Base-by-base conservation (phyloP, 2,888 invertebrate genomes). In the Agrochola circellaris region DNA sequence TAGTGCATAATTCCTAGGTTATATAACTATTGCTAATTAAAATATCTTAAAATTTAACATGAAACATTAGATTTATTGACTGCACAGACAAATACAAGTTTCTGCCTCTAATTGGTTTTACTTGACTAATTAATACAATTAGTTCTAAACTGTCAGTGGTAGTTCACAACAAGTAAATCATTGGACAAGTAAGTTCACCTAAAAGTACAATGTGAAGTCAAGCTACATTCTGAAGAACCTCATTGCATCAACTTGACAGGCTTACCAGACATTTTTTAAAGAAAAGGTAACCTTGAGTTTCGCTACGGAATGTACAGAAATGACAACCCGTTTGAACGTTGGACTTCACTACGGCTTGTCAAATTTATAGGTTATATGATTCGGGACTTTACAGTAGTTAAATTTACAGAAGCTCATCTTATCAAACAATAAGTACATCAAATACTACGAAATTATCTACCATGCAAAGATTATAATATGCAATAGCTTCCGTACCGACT, bases 291-390 rank as follows among this genome's bases (percentile, higher is more conserved):
- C 95, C 93, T 95, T 94, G 94, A 93, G 91, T 88, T 90, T 85
- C 85, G 87, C 90, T 89, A 89, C 88, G 91, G 91, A 92, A 91
- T 90, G 89, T 88, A 89, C 86, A 90, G 87, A 91, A 94, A 90
- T 93, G 94, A 93, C 93, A 94, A 88, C 92, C 91, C 85, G 89
- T 89, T 90, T 95, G 95, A 95, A 95, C 94, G 94, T 96, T 95
- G 95, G 94, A 96, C 95, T 94, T 93, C 90, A 89, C 60, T 79
- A 83, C 87, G 89, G 91, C 82, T 90, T 94, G 95, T 95, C 95
- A 96, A 93, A 93, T 93, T 96, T 96, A 89, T 94, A 96, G 96
- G 96, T 96, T 96, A 96, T 93, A 90, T 85, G 72, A 83, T 83
- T 88, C 85, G 81, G 85, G 81, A 91, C 81, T 90, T 91, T 89